phyloP scores from a whole-genome alignment of 2,113 vertebrate species.

The Odocoileus hemionus region DNA sequence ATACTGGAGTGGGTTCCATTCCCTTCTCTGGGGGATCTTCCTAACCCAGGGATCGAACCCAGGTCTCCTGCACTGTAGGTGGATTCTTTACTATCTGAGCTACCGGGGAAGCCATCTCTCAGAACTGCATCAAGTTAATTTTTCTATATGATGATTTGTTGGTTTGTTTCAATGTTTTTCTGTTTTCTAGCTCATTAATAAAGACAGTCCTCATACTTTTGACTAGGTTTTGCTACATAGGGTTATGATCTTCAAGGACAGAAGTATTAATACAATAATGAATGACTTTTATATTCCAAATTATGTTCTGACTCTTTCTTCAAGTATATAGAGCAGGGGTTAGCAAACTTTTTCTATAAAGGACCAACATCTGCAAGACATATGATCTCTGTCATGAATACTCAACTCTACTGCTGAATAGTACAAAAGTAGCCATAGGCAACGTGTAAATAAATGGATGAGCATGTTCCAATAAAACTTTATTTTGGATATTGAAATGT shows the following conservation, averaged over 20 bases:
- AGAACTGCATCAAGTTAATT: neutral
- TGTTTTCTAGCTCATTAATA: slow-evolving; percentile 12
- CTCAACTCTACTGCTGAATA: neutral
- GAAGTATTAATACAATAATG: neutral
- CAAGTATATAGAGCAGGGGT: neutral
- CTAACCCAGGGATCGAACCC: neutral
- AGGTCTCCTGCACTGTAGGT: neutral
- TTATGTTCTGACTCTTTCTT: neutral
- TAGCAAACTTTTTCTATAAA: neutral
- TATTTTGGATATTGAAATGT: neutral
- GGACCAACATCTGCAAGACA: neutral
- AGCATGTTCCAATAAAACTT: neutral
- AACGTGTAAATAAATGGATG: neutral
- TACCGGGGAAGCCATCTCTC: neutral
- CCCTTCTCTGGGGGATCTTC: neutral
- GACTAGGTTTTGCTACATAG: neutral
- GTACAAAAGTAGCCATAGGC: neutral
- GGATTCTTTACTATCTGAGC: neutral
- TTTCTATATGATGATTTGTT: neutral
- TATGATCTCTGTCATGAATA: neutral
- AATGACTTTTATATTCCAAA: neutral
- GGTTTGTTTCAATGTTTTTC: neutral
- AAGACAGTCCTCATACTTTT: neutral
- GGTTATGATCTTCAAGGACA: neutral
- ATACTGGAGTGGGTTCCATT: neutral